These are phyloP conservation scores for Heliconius sara DNA, from an alignment of 2,888 invertebrate genomes.

Conservation along the genomic window DNA sequence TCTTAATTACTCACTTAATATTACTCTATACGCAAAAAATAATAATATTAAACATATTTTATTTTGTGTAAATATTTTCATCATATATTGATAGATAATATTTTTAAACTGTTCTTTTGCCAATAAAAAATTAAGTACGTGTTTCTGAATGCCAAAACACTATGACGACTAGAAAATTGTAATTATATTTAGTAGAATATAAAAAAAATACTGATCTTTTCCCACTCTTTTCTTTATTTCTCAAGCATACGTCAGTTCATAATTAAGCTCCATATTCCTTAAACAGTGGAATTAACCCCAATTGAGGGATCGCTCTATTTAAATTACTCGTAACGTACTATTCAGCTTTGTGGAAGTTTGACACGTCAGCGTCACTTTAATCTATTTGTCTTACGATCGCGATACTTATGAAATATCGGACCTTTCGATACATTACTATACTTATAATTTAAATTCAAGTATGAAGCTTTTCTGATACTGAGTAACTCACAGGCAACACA, in stretches of 20 bases:
- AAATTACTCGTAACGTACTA: constrained; percentile 77
- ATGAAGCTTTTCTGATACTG: background rate
- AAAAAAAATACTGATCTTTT: constrained; percentile 5
- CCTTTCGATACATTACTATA: constrained; percentile 6
- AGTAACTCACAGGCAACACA: background rate
- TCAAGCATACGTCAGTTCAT: constrained; percentile 62
- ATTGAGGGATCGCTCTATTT: constrained; percentile 83
- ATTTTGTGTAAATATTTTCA: background rate
- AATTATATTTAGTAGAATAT: background rate
- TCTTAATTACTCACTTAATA: constrained; percentile 2
- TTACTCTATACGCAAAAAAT: background rate
- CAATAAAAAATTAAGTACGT: background rate
- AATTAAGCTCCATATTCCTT: constrained; percentile 83
- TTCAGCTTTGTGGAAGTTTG: constrained; percentile 83
- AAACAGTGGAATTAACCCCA: constrained; percentile 83
- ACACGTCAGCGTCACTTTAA: constrained; percentile 78
- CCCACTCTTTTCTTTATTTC: constrained; percentile 47
- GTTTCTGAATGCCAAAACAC: background rate
- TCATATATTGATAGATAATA: background rate
- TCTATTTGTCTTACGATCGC: constrained; percentile 60
- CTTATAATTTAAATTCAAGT: background rate
- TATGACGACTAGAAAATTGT: background rate
- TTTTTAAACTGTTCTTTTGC: background rate
- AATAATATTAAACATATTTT: background rate
- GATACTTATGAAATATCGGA: constrained; percentile 46